Percentiles rank a stretch among this genome's conserved stretches.
Evolutionary conservation across 1,140 invertebrate genomes (phyloP).

Genomic region (Papilio xuthus): DNA sequence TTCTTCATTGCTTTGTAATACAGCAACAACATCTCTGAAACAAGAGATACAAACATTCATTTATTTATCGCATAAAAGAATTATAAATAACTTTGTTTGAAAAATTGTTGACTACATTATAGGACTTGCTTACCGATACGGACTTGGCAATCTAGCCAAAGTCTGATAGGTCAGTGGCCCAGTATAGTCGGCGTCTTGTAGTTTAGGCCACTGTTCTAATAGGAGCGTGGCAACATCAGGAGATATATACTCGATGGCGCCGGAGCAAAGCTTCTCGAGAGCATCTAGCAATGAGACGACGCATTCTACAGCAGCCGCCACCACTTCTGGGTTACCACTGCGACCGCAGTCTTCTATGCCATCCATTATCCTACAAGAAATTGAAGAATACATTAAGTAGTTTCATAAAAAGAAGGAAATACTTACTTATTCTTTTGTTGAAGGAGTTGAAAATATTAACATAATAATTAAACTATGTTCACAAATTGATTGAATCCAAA

Average conservation of each 20-base stretch:
- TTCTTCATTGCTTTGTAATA: constrained; percentile 75
- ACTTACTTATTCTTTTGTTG: too few species aligned
- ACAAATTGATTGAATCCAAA: too few species aligned
- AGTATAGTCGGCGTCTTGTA: constrained; percentile 91
- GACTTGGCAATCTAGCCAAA: constrained; percentile 90
- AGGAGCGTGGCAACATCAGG: constrained; percentile 84
- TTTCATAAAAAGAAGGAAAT: too few species aligned
- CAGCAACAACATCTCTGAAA: constrained; percentile 79
- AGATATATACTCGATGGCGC: constrained; percentile 83
- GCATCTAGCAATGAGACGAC: constrained; percentile 91
- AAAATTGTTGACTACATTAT: too few species aligned
- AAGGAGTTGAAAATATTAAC: too few species aligned
- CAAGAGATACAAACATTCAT: constrained; percentile 19
- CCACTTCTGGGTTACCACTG: constrained; percentile 86
- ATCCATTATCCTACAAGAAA: constrained; percentile 90
- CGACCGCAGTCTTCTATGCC: constrained; percentile 92
- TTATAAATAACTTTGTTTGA: too few species aligned
- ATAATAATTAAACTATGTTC: too few species aligned
- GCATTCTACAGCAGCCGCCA: constrained; percentile 91
- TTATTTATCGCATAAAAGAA: background rate
- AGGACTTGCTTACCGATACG: constrained; percentile 83
- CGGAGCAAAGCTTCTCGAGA: constrained; percentile 90
- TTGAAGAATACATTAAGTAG: too few species aligned
- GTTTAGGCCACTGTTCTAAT: constrained; percentile 86
- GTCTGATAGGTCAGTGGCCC: constrained; percentile 92